Evolutionary conservation across 1,140 invertebrate genomes (phyloP).

Genomic region (Brachionus calyciflorus): DNA sequence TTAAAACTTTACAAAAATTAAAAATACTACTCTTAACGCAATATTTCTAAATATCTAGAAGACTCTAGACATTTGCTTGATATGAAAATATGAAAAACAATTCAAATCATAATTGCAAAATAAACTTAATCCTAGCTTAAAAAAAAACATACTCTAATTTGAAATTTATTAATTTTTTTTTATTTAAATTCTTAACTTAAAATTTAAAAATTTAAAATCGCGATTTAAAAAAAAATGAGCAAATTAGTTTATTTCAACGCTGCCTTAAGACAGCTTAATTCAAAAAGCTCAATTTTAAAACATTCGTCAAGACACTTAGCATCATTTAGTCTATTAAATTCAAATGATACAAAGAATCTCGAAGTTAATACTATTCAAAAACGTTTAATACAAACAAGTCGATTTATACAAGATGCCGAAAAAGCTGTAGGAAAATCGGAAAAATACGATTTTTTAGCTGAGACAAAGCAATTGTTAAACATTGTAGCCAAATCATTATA

Average conservation of each 20-base stretch:
- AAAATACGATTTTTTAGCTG: slow-evolving; percentile 79
- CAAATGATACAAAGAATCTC: background rate
- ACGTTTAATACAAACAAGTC: background rate
- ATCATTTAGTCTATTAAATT: background rate
- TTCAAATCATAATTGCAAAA: background rate
- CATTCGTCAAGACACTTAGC: background rate
- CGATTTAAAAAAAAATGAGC: slow-evolving; percentile 5
- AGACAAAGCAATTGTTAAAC: slow-evolving; percentile 88
- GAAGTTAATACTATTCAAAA: background rate
- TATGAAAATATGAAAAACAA: too few relatives aligned
- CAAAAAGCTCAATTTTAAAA: background rate
- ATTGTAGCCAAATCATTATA: slow-evolving; percentile 95
- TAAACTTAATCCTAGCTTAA: background rate
- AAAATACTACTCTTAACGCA: slow-evolving; percentile 1
- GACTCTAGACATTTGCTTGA: background rate
- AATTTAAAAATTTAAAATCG: background rate
- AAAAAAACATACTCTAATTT: too few relatives aligned
- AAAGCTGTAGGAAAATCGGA: slow-evolving; percentile 38
- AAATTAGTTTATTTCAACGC: background rate
- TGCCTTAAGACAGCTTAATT: background rate
- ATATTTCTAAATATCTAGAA: background rate
- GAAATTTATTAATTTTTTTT: too few relatives aligned
- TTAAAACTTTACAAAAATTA: background rate
- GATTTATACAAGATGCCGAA: background rate
- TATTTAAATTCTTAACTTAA: background rate